Percentiles rank a stretch among this genome's conserved stretches.
These are phyloP conservation scores for Hylia prasina DNA, from an alignment of 2,113 vertebrate species.

Conservation along the genomic window DNA sequence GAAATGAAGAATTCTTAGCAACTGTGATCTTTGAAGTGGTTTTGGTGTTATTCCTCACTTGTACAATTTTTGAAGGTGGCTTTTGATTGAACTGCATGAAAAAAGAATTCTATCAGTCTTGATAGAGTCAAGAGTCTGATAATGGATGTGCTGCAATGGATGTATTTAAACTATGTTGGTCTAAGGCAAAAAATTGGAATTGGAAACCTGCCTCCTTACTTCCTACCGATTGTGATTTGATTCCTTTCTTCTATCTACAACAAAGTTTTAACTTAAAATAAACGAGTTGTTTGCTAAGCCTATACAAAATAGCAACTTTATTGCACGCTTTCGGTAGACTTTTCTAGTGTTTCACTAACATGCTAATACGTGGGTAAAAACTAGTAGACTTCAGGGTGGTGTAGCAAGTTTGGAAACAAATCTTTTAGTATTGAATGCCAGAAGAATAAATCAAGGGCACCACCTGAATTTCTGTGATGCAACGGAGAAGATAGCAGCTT, in stretches of 20 bases:
- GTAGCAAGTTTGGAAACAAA: not conserved
- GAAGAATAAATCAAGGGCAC: not conserved
- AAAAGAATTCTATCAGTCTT: not conserved
- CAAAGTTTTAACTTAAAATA: slow-evolving; percentile 11
- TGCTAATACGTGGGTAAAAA: not conserved
- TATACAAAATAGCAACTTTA: not conserved
- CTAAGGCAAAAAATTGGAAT: not conserved
- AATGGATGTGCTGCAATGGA: not conserved
- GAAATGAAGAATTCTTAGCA: not conserved
- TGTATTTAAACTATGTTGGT: not conserved
- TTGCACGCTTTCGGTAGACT: not conserved
- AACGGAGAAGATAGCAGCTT: not conserved
- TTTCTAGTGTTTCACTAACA: not conserved
- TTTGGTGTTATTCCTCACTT: not conserved
- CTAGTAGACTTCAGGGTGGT: too few relatives aligned
- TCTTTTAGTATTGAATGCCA: not conserved
- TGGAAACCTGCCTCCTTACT: not conserved
- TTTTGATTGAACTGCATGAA: not conserved
- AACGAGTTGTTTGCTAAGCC: not conserved
- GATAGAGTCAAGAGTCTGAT: not conserved
- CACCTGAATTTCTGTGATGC: not conserved
- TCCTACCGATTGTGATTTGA: not conserved
- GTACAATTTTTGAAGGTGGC: not conserved
- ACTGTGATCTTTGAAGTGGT: not conserved
- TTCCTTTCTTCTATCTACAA: not conserved